Evolutionary conservation across 2,113 vertebrate genomes (phyloP), one percentile per base, ranked within the genome.

Genomic region (Lepidiolamprologus cunningtoni): DNA sequence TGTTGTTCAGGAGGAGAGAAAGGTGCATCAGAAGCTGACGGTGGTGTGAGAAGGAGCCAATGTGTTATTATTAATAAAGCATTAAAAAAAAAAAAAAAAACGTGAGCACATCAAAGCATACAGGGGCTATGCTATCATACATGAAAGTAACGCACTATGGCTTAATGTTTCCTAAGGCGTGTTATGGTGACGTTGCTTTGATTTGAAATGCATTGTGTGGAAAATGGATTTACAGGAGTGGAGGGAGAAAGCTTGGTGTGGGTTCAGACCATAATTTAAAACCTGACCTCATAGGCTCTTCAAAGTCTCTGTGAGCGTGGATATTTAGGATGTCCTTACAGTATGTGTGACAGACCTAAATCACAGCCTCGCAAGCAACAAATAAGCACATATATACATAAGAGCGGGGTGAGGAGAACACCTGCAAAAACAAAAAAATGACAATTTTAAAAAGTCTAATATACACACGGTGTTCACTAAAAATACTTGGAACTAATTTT

Each of bases 121-220:
- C 94, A 93, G 95, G 91, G 95, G 91, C 92, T 93, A 94, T 95
- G 95, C 92, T 96, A 96, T 96, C 95, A 78, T 91, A 97, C 96
- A 96, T 96, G 96, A 97, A 97, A 97, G 96, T 95, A 95, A 94
- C 95, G 81, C 94, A 96, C 95, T 95, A 95, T 94, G 94, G 95
- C 95, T 95, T 96, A 97, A 97, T 96, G 96, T 96, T 95, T 97
- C 96, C 96, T 96, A 93, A 94, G 97, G 97, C 94, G 26, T 90
- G 93, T 96, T 95, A 94, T 92, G 96, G 95, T 94, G 93, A 96
- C 92, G 95, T 93, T 57, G 93, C 95, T 96, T 96, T 96, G 95
- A 96, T 97, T 96, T 96, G 93, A 96, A 97, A 97, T 95, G 96
- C 94, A 95, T 95, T 96, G 96, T 96, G 96, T 96, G 96, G 93